These are phyloP conservation scores for Lates calcarifer DNA, from an alignment of 2,113 vertebrate species.

Conservation along the genomic window DNA sequence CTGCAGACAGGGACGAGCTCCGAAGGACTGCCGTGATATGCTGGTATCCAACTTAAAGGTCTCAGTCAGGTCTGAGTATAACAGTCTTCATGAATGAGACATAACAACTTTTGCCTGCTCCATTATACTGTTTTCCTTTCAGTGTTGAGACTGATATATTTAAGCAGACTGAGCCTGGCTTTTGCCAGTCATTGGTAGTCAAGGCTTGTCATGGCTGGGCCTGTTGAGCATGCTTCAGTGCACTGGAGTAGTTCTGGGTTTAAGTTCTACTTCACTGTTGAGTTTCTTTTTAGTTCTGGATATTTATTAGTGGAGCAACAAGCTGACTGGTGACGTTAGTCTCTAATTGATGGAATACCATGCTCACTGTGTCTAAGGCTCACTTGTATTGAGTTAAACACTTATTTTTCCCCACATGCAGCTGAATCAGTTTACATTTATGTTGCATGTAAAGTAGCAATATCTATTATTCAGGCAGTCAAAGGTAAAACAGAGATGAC, in stretches of 20 bases:
- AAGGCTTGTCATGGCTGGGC: conserved; percentile 68
- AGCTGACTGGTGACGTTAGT: conserved; percentile 21
- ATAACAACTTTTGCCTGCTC: conserved; percentile 12
- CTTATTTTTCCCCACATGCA: conserved; percentile 11
- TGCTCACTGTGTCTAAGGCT: conserved; percentile 28
- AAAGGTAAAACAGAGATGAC: conserved; percentile 17
- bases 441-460: neutral
- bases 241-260: neutral
- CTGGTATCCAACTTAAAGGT: conserved; percentile 48
- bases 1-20: conserved; percentile 26
- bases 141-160: conserved; percentile 43
- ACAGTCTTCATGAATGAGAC: conserved; percentile 19
- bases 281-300: conserved; percentile 8
- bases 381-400: conserved; percentile 10
- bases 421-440: neutral
- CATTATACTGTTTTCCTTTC: conserved; percentile 39
- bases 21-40: conserved; percentile 13
- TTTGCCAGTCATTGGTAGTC: conserved; percentile 45
- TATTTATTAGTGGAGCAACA: conserved; percentile 31
- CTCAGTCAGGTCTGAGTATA: conserved; percentile 45
- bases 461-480: neutral
- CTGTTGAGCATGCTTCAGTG: conserved; percentile 32
- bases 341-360: conserved; percentile 47
- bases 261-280: neutral
- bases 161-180: conserved; percentile 56